phyloP scores from a whole-genome alignment of 92 coral and sea anemone genomes.

The Epizoanthus scotinus region DNA sequence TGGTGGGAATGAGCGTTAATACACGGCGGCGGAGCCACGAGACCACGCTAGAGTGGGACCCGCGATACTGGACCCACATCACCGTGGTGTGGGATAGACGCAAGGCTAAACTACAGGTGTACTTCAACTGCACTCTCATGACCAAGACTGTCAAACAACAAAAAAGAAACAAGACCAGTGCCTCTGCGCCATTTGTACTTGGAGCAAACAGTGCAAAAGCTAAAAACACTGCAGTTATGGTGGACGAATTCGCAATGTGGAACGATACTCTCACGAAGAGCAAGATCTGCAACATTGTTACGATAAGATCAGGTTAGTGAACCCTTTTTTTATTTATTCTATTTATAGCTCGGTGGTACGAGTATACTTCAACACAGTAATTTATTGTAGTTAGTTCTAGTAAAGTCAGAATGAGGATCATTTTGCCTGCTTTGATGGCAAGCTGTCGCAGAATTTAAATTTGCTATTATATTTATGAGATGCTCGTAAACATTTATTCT shows the following conservation, averaged over 20 bases:
- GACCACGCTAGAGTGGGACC: constrained; percentile 52
- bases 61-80: constrained; percentile 84
- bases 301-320: constrained; percentile 69
- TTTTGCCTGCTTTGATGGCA: neutral
- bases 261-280: constrained; percentile 49
- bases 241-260: constrained; percentile 98
- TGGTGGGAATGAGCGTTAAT: constrained; percentile 65
- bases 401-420: too few species aligned
- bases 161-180: neutral
- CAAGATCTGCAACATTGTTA: constrained; percentile 67
- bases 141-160: neutral
- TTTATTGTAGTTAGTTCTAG: too few species aligned
- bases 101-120: constrained; percentile 48
- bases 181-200: constrained; percentile 46
- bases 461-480: too few species aligned
- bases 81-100: constrained; percentile 67
- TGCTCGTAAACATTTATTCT: too few species aligned
- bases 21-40: constrained; percentile 44
- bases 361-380: too few species aligned
- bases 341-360: neutral
- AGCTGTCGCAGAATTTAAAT: too few species aligned
- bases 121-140: constrained; percentile 75
- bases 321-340: neutral
- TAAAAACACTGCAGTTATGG: constrained; percentile 68
- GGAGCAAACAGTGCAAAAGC: constrained; percentile 87